Conservation (phyloP, 2,113 vertebrate species). For the Chlorocebus sabaeus region DNA sequence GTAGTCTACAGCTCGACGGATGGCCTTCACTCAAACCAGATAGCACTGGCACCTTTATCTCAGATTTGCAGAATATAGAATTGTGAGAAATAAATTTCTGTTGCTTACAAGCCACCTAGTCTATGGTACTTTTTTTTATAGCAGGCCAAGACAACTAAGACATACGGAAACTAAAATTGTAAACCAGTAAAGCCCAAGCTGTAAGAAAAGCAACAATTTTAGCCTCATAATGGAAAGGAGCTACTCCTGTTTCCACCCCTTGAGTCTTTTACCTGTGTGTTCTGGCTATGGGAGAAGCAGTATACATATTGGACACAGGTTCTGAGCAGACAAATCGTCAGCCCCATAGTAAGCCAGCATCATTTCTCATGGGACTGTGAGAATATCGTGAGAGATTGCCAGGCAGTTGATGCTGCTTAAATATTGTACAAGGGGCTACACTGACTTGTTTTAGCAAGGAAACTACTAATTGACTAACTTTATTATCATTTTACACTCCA, state of each 20-base stretch:
- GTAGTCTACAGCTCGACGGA: no score
- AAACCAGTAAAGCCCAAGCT: not conserved
- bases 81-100: not conserved
- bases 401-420: not conserved
- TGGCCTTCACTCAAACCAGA: not conserved
- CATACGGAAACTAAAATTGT: not conserved
- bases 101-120: not conserved
- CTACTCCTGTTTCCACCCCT: not conserved
- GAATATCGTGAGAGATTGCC: not conserved
- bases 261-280: not conserved
- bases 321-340: not conserved
- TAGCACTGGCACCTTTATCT: not conserved
- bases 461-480: not conserved
- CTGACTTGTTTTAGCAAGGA: not conserved
- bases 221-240: not conserved
- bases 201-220: not conserved
- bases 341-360: not conserved
- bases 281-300: not conserved
- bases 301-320: not conserved
- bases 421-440: not conserved
- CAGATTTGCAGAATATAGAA: not conserved
- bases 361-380: not conserved
- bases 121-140: not conserved
- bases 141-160: no score
- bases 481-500: not conserved